A percentile compares a stretch with the other conserved stretches of the same genome.
These are phyloP conservation scores for Lordiphosa mommai DNA, from an alignment of 1,140 invertebrate genomes.

Conservation along the genomic window DNA sequence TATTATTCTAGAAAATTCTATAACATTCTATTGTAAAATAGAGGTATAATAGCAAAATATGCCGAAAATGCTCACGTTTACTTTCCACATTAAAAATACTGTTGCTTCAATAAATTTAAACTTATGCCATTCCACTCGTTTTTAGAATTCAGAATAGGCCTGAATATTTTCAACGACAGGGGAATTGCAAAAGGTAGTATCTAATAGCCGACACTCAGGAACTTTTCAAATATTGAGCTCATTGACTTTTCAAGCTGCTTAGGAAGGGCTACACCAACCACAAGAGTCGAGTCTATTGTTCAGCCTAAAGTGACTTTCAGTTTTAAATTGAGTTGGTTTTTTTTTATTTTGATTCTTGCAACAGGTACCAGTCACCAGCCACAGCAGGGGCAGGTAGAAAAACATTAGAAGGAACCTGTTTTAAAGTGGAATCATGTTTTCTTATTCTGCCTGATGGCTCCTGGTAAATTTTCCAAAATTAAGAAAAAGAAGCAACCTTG, in stretches of 20 bases:
- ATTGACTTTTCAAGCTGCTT: conserved; percentile 70
- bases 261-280: conserved; percentile 18
- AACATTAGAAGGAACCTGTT: conserved; percentile 29
- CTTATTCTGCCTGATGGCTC: conserved; percentile 6
- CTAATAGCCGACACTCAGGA: too few relatives aligned
- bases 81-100: too few relatives aligned
- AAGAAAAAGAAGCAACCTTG: conserved; percentile 31
- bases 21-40: too few relatives aligned
- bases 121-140: too few relatives aligned
- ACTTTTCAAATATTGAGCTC: conserved; percentile 17
- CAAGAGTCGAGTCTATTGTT: conserved; percentile 21
- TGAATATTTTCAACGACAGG: too few relatives aligned
- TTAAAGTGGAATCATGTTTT: conserved; percentile 19
- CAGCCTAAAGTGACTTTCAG: conserved; percentile 61
- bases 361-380: conserved; percentile 27
- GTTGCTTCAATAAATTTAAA: too few relatives aligned
- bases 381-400: conserved; percentile 18
- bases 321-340: conserved; percentile 25
- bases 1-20: too few relatives aligned
- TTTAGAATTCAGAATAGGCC: too few relatives aligned
- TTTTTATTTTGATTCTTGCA: conserved; percentile 18
- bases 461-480: conserved; percentile 3
- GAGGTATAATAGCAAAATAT: too few relatives aligned
- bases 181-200: background rate
- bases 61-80: too few relatives aligned